Percentiles rank a stretch among this genome's conserved stretches.
These are phyloP conservation scores for Pteropus alecto DNA, from an alignment of 2,113 vertebrate genomes.

Conservation along the genomic window DNA sequence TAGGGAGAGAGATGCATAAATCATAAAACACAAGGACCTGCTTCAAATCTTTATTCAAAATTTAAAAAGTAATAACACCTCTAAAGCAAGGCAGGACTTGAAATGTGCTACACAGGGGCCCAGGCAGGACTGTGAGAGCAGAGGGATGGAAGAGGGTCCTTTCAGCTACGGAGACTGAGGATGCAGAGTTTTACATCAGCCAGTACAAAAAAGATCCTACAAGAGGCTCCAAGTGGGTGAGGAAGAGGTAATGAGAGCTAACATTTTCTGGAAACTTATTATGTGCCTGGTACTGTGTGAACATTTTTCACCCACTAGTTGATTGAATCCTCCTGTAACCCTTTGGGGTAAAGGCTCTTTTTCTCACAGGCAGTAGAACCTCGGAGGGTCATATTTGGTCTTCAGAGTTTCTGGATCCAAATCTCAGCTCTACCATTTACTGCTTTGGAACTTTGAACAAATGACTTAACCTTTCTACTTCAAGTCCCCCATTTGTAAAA, in stretches of 20 bases:
- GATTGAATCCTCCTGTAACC: too few species aligned
- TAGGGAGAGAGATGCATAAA: background rate
- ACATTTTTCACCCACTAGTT: background rate
- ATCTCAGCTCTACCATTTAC: background rate
- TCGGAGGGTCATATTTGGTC: background rate
- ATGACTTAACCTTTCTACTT: background rate
- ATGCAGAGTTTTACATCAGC: background rate
- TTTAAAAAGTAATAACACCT: background rate
- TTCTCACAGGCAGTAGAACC: background rate
- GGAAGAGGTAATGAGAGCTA: background rate
- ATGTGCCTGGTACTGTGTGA: background rate
- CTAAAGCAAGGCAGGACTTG: background rate
- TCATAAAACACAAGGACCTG: background rate
- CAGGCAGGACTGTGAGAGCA: background rate
- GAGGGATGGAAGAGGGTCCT: background rate
- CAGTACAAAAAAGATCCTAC: background rate
- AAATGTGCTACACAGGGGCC: fast-evolving
- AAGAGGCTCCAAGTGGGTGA: background rate
- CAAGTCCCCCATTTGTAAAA: background rate
- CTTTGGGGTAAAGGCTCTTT: background rate
- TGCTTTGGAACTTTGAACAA: background rate
- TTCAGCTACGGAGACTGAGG: background rate
- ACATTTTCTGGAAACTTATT: background rate
- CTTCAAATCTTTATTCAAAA: background rate
- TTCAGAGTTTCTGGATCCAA: background rate